phyloP scores from a whole-genome alignment of 2,797 vertebrate genomes.

The Brachyrhaphis roseni region DNA sequence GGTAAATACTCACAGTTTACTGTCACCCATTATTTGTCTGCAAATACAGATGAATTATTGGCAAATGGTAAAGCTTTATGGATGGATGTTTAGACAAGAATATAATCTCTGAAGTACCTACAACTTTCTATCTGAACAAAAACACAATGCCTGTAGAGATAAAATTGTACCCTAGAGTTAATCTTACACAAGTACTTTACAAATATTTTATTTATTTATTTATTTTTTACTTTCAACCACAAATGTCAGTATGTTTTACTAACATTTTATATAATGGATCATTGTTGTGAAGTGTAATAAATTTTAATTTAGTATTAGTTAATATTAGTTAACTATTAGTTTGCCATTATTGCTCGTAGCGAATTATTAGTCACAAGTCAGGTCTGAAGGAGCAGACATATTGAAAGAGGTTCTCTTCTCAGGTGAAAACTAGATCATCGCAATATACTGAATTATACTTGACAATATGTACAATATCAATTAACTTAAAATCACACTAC shows the following conservation, averaged over 20 bases:
- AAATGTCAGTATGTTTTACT: not conserved
- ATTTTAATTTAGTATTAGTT: too few species aligned
- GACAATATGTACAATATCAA: not conserved
- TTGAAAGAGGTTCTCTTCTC: not conserved
- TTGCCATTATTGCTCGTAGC: not conserved
- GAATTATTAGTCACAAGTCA: not conserved
- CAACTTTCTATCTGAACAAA: not conserved
- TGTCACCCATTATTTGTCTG: not conserved
- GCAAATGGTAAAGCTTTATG: not conserved
- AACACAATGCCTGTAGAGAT: not conserved
- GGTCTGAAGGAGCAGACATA: not conserved
- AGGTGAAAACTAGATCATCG: not conserved
- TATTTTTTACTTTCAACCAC: not conserved
- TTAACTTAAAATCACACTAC: not conserved
- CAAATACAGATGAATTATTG: not conserved
- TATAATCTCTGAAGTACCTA: not conserved
- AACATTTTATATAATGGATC: not conserved
- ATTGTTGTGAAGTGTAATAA: not conserved
- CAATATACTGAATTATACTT: not conserved
- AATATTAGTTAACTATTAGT: not conserved
- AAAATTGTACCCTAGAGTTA: not conserved
- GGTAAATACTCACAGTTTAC: not conserved
- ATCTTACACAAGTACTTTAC: not conserved
- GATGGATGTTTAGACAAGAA: not conserved
- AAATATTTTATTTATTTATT: not conserved